A percentile compares a stretch with the other conserved stretches of the same genome.
These are phyloP conservation scores for Podilymbus podiceps DNA, from an alignment of 2,113 vertebrate species.

Conservation along the genomic window DNA sequence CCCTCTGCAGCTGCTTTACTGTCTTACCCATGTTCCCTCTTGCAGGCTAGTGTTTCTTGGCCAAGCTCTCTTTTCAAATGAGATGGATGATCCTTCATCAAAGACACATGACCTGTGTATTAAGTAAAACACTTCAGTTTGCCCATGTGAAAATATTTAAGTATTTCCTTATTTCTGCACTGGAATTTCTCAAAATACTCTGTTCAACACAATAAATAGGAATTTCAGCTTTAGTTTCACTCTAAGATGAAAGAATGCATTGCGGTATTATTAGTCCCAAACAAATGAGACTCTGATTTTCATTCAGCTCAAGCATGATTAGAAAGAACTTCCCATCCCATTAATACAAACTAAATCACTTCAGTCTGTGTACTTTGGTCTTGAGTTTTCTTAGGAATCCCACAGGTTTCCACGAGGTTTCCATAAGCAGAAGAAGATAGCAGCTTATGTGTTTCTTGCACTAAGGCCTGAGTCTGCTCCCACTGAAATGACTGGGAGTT, in stretches of 20 bases:
- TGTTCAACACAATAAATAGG: not conserved
- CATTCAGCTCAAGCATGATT: not conserved
- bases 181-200: not conserved
- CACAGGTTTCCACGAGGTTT: not conserved
- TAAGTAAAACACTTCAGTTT: not conserved
- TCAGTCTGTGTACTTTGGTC: not conserved
- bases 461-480: not conserved
- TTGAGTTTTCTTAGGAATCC: not conserved
- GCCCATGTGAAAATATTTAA: not conserved
- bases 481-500: not conserved
- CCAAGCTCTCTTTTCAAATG: not conserved
- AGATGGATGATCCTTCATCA: not conserved
- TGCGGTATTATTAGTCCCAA: not conserved
- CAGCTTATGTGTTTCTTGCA: not conserved
- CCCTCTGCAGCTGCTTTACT: conserved; percentile 13
- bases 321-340: not conserved
- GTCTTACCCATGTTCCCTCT: not conserved
- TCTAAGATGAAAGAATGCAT: not conserved
- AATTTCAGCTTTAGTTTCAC: not conserved
- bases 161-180: not conserved
- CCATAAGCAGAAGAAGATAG: not conserved
- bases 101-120: not conserved
- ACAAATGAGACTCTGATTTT: not conserved
- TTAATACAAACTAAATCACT: not conserved
- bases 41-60: not conserved